Evolutionary conservation across 2,797 vertebrate species (phyloP), one percentile per base, ranked within the genome.

Genomic region (Mormyrus hasselquistii): DNA sequence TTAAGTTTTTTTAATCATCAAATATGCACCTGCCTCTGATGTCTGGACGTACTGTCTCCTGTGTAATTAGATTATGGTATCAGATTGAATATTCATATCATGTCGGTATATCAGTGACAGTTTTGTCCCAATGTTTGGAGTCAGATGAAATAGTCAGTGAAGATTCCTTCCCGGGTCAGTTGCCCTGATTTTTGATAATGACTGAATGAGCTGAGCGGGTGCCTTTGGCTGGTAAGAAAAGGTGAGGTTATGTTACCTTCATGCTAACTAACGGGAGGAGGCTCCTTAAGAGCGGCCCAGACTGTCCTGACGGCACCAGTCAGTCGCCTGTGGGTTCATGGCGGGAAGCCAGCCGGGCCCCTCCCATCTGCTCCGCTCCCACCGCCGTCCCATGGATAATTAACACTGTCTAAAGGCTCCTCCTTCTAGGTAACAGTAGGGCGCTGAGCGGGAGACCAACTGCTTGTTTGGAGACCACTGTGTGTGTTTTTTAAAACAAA

Each of bases 121-220:
- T 82, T 82, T 82, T 47, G 41, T 82, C 41, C 76, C 47, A 82
- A 82, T 82, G 76, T 82, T 82, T 47, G 41, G 76, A 82, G 76
- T 79, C 38, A 5, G 38, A n/a, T 79, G 73, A 79, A 79, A 44
- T 41, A 44, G 73, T 84, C 19, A 49, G 82, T 84, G 82, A 12
- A 85, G 12, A 4, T n/a, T 50, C 79, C 38, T 53, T 85, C 25
- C 14, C n/a, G 25, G n/a, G 47, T 85, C 76, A 44, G 8, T 44
- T 47, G 76, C 16, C 41, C n/a, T 52, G n/a, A 25, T 85, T 85
- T 85, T 52, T 53, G n/a, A n/a, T 85, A 25, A 85, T 52, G 10
- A 85, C 47, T 52, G 83, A 29, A 22, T 0, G 2, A 52, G 47
- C 22, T 12, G 10, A 29, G 9, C 83, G 34, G 22, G 19, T 83